Percentiles rank a stretch among this genome's conserved stretches.
Conservation (phyloP, 2,797 vertebrate genomes). For the Centroberyx gerrardi region DNA sequence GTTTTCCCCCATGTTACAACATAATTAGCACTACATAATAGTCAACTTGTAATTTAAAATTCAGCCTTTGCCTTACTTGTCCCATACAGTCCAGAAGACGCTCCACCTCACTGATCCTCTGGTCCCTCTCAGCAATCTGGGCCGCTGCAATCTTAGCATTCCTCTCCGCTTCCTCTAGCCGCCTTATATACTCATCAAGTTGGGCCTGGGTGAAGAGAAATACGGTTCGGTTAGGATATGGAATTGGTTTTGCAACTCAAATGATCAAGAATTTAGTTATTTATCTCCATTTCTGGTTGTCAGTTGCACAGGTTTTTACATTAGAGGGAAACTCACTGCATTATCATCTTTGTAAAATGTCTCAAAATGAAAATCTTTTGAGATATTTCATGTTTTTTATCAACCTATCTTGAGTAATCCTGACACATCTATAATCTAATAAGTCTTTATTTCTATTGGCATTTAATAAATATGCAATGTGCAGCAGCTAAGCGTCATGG, state of each 20-base stretch:
- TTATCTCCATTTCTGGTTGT: not conserved
- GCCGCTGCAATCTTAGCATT: slow-evolving; percentile 88
- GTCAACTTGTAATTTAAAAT: not conserved
- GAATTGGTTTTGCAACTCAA: not conserved
- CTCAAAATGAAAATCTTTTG: slow-evolving; percentile 4
- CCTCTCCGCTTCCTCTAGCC: slow-evolving; percentile 93
- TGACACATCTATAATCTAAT: not conserved
- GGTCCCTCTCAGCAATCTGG: slow-evolving; percentile 93
- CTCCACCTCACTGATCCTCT: slow-evolving; percentile 93
- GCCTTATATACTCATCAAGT: slow-evolving; percentile 91
- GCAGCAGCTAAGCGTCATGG: not conserved
- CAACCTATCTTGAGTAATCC: not conserved
- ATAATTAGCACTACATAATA: too few species aligned
- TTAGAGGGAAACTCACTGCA: not conserved
- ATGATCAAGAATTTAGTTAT: not conserved
- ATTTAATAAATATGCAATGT: slow-evolving; percentile 13
- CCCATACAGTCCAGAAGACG: slow-evolving; percentile 93
- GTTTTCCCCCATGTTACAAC: not conserved
- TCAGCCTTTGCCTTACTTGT: slow-evolving; percentile 79
- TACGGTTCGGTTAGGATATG: not conserved
- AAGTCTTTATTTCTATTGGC: not conserved
- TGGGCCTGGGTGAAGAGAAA: slow-evolving; percentile 86
- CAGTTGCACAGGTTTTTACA: not conserved
- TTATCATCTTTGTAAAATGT: slow-evolving; percentile 2
- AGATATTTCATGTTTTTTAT: not conserved